A percentile compares a stretch with the other conserved stretches of the same genome.
These are phyloP conservation scores for Tridacna crocea DNA, from an alignment of 2,888 invertebrate genomes.

Conservation along the genomic window DNA sequence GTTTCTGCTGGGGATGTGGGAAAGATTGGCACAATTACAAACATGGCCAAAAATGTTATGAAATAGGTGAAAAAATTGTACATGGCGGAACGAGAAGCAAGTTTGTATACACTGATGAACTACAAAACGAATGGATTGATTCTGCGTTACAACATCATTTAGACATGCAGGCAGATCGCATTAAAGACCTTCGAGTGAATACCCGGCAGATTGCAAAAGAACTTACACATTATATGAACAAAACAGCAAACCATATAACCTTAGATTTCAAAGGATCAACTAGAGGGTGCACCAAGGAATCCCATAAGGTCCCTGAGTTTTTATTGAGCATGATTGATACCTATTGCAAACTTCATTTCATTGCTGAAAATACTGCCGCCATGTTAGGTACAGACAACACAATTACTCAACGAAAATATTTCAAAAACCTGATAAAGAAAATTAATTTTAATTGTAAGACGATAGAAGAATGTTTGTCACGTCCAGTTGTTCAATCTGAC, in stretches of 20 bases:
- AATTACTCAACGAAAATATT: neutral
- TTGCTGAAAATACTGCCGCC: slow-evolving; percentile 62
- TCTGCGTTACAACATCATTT: slow-evolving; percentile 51
- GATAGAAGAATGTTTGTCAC: slow-evolving; percentile 5
- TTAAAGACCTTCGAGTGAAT: slow-evolving; percentile 19
- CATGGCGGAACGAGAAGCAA: neutral
- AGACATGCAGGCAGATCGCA: slow-evolving; percentile 40
- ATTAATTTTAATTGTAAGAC: neutral
- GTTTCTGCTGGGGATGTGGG: slow-evolving; percentile 71
- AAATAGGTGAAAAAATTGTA: neutral
- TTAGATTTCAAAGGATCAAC: slow-evolving; percentile 28
- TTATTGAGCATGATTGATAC: slow-evolving; percentile 51
- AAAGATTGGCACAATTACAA: slow-evolving; percentile 26
- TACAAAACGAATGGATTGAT: slow-evolving; percentile 41
- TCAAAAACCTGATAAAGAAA: neutral
- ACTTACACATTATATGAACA: slow-evolving; percentile 30
- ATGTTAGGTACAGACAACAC: slow-evolving; percentile 30
- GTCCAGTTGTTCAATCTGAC: neutral
- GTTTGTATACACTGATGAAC: neutral
- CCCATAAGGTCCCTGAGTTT: slow-evolving; percentile 48
- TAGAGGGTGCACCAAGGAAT: slow-evolving; percentile 26
- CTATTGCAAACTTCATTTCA: slow-evolving; percentile 59
- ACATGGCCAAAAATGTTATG: neutral
- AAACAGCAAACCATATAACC: slow-evolving; percentile 16
- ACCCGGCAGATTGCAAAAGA: slow-evolving; percentile 31